A percentile compares a stretch with the other conserved stretches of the same genome.
Evolutionary conservation across 2,113 vertebrate species (phyloP).

Genomic region (Ceyx margarethae): DNA sequence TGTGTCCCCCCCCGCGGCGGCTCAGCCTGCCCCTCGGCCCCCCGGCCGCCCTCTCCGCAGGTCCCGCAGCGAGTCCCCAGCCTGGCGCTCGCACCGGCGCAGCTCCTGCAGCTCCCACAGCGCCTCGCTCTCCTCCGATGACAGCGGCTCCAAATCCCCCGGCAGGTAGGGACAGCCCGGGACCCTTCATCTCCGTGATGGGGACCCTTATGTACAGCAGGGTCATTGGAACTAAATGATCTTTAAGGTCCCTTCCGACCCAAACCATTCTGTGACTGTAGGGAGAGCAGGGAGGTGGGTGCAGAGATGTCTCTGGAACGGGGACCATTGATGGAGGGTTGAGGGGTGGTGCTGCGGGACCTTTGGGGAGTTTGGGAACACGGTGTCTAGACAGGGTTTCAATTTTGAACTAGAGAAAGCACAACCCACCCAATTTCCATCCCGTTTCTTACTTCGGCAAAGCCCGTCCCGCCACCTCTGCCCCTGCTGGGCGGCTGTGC

Average conservation of each 20-base stretch:
- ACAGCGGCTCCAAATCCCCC: constrained; percentile 87
- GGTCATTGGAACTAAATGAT: too few species aligned
- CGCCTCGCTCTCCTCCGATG: constrained; percentile 85
- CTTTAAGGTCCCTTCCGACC: too few species aligned
- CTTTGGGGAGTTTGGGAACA: background rate
- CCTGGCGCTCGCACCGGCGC: constrained; percentile 82
- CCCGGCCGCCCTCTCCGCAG: constrained; percentile 59
- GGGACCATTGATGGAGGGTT: background rate
- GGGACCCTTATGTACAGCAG: background rate
- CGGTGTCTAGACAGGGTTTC: rapidly evolving
- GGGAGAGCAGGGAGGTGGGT: background rate
- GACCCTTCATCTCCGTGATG: rapidly evolving
- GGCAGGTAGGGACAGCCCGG: constrained; percentile 78
- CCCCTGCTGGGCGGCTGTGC: too few species aligned
- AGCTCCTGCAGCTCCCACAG: constrained; percentile 93
- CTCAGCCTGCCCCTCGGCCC: background rate
- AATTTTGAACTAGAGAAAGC: background rate
- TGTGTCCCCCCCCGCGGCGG: rapidly evolving
- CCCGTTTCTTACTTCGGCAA: background rate
- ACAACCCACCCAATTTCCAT: rapidly evolving
- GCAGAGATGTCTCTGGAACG: background rate
- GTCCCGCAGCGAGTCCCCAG: constrained; percentile 84
- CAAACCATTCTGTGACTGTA: too few species aligned
- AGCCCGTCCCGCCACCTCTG: background rate
- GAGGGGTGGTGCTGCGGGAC: background rate